Evolutionary conservation across 2,113 vertebrate species (phyloP), one percentile per base, ranked within the genome.

Genomic region (Dolichotis patagonum): DNA sequence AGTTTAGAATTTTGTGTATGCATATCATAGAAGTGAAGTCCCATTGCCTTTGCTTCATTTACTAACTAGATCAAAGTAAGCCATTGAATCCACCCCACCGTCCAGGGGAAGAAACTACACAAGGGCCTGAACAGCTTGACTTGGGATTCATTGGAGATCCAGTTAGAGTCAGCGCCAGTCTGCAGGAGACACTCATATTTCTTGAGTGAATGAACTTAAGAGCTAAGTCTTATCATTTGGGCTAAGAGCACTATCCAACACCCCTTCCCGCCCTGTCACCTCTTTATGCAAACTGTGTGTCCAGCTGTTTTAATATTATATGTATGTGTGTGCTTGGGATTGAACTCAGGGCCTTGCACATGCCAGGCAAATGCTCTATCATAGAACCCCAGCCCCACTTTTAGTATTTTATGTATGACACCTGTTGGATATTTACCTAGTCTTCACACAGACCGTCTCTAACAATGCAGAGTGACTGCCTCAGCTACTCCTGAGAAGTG

Each of bases 71-170:
- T 90, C 26, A 69, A 73, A 67, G 9, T 41, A 24, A 85, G 58
- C 56, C 35, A 13, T 49, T 43, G 1, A 12, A 24, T 90, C 30
- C 43, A 93, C 22, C 52, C 38, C 5, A 58, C 32, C 35, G 28
- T 52, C 20, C 30, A 30, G n/a, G 11, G 20, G 30, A 9, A 7
- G 56, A 65, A 13, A 41, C 43, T 12, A 20, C 11, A 22, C 28
- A 14, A 28, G 43, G 32, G 14, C 22, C 56, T 80, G 38, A 58
- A 46, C 32, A 26, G 30, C n/a, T 88, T 22, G 30, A 67, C 22
- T 56, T 13, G 7, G 13, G 43, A 35, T 1, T 49, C 26, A 0
- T 1, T 3, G 75, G 28, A 8, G 19, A 16, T 6, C 38, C 28
- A 26, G 1, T 10, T 58, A 22, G 30, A 85, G 43, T 26, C n/a